These are phyloP conservation scores for Acanthurus leucopareius DNA, from an alignment of 2,797 vertebrate species.

Conservation along the genomic window DNA sequence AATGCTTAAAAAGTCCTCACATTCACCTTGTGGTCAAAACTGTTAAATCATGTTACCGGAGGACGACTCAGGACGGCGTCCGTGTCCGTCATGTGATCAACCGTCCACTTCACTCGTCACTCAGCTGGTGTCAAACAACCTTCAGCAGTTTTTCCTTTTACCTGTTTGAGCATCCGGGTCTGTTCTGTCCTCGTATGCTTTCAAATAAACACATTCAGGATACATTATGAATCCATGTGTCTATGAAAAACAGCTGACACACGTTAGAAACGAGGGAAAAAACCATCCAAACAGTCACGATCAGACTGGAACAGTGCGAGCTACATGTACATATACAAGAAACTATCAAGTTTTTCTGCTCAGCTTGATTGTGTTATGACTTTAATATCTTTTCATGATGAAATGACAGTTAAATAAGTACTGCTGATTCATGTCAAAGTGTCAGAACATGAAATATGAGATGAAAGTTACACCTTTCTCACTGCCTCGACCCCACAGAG, in stretches of 20 bases:
- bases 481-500: background rate
- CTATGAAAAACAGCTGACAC: conserved; percentile 10
- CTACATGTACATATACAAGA: conserved; percentile 34
- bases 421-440: conserved; percentile 33
- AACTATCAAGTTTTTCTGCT: background rate
- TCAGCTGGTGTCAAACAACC: background rate
- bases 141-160: background rate
- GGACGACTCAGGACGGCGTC: background rate
- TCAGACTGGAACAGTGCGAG: conserved; percentile 9
- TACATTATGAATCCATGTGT: conserved; percentile 27
- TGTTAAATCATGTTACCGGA: conserved; percentile 21
- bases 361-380: conserved; percentile 12
- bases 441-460: conserved; percentile 45
- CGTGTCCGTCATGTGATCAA: conserved; percentile 9
- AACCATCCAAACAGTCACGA: conserved; percentile 11
- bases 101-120: conserved; percentile 18
- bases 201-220: conserved; percentile 25
- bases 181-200: conserved; percentile 16
- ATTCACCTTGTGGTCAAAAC: conserved; percentile 60
- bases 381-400: conserved; percentile 26
- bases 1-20: conserved; percentile 68
- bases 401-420: conserved; percentile 9
- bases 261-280: conserved; percentile 20
- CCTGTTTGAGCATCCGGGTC: background rate
- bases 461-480: conserved; percentile 31